Base-by-base conservation (phyloP, 2,113 vertebrate species). In the Rhineura floridana region DNA sequence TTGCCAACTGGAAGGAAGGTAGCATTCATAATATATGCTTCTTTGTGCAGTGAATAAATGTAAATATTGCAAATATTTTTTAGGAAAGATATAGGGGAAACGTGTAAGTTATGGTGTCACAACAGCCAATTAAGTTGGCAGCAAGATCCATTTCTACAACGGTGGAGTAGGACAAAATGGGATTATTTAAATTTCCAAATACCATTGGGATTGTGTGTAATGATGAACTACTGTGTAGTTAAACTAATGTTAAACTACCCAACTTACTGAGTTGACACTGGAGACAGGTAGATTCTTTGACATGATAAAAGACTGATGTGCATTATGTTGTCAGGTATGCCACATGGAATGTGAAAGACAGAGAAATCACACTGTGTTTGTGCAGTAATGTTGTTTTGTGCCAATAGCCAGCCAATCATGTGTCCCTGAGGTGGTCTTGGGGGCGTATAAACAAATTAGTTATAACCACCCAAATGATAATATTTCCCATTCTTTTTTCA, bases 401-500 rank as follows among this genome's bases (percentile, higher is more conserved):
- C 65, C 89, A 88, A 6, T 81, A 39, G 75, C 75, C 79, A 80
- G 72, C 88, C 82, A 62, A 79, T 78, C 80, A 88, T 52, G 59
- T 89, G 48, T 48, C 42, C 73, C 15, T n/a, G 8, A 25, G 77
- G 91, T 87, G 62, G 65, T 63, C 48, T 10, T 62, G 65, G 28
- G 3, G 19, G 81, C 92, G 70, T 88, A 77, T 85, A 42, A 67
- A 89, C 81, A 90, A 42, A 91, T 85, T 93, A 70, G 23, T 89
- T 89, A 90, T 82, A 92, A 84, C 73, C 86, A 73, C 86, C 87
- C 90, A 92, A 92, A 92, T 91, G 55, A 85, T 88, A 91, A 89
- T 42, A 82, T 85, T 91, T 93, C 59, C 33, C 70, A 92, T 93
- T 93, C 91, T 90, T 87, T 81, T 91, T 80, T 93, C 91, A 92